These are phyloP conservation scores for Pegoplata infirma DNA, from an alignment of 2,888 invertebrate species.

Conservation along the genomic window DNA sequence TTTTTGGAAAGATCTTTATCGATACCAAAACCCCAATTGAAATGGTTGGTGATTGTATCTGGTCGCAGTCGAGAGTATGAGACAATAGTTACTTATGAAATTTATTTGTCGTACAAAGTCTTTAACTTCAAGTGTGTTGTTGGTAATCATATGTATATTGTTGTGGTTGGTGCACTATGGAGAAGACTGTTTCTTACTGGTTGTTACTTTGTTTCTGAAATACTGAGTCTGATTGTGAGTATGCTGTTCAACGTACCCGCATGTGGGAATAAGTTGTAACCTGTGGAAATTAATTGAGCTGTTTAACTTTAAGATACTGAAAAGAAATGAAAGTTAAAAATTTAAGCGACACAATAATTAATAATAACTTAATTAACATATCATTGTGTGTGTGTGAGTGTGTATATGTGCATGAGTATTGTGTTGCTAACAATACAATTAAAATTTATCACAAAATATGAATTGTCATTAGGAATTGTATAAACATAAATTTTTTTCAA, in stretches of 20 bases:
- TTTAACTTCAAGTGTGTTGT: conserved; percentile 24
- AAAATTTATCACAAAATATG: too few species aligned
- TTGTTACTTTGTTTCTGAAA: background rate
- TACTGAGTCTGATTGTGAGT: background rate
- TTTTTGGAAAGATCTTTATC: conserved; percentile 73
- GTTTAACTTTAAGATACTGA: conserved; percentile 63
- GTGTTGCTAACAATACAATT: too few species aligned
- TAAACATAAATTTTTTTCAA: too few species aligned
- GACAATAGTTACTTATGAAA: conserved; percentile 50
- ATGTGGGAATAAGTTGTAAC: conserved; percentile 59
- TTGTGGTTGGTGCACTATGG: background rate
- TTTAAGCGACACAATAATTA: conserved; percentile 72
- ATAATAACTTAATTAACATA: conserved; percentile 68
- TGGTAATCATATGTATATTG: too few species aligned
- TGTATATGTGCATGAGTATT: background rate
- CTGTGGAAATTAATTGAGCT: conserved; percentile 66
- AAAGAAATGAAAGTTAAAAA: conserved; percentile 74
- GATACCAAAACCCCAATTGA: conserved; percentile 49
- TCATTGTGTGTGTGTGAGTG: conserved; percentile 41
- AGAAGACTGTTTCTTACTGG: conserved; percentile 16
- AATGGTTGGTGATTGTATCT: conserved; percentile 67
- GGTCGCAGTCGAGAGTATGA: conserved; percentile 44
- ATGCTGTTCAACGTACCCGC: background rate
- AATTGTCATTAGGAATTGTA: too few species aligned
- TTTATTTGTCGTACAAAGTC: conserved; percentile 32